Percentiles rank a stretch among this genome's conserved stretches.
Evolutionary conservation across 1,140 invertebrate species (phyloP).

Genomic region (Camponotus floridanus): DNA sequence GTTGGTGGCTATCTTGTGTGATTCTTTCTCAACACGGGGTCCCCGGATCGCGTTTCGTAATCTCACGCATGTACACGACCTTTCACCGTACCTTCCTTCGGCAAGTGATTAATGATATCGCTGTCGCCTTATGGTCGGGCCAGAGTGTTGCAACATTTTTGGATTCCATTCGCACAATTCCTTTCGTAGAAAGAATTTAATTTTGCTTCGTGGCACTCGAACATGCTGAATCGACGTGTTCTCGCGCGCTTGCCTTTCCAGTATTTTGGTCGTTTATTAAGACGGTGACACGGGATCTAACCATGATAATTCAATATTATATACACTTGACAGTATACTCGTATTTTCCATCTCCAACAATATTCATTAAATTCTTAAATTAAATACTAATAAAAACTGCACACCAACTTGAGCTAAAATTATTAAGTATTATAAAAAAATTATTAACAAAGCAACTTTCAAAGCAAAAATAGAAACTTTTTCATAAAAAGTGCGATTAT

Average conservation of each 20-base stretch:
- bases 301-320: conserved; percentile 8
- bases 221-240: conserved; percentile 9
- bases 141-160: conserved; percentile 60
- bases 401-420: neutral
- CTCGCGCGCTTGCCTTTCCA: neutral
- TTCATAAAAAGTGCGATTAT: neutral
- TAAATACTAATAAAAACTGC: neutral
- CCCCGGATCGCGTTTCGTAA: conserved; percentile 71
- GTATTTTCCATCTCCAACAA: neutral
- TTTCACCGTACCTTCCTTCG: conserved; percentile 69
- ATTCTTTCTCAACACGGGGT: conserved; percentile 65
- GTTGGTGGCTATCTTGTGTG: conserved; percentile 56
- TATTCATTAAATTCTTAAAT: neutral
- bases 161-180: conserved; percentile 61
- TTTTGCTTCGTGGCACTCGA: conserved; percentile 34
- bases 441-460: neutral
- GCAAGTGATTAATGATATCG: conserved; percentile 64
- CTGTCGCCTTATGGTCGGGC: conserved; percentile 52
- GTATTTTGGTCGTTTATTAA: conserved; percentile 11
- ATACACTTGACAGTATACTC: neutral
- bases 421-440: neutral
- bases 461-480: neutral
- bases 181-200: conserved; percentile 43
- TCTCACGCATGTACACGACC: conserved; percentile 71
- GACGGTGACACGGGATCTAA: conserved; percentile 6